Evolutionary conservation across 2,888 invertebrate species (phyloP), one percentile per base, ranked within the genome.

Genomic region (Oithona nana): DNA sequence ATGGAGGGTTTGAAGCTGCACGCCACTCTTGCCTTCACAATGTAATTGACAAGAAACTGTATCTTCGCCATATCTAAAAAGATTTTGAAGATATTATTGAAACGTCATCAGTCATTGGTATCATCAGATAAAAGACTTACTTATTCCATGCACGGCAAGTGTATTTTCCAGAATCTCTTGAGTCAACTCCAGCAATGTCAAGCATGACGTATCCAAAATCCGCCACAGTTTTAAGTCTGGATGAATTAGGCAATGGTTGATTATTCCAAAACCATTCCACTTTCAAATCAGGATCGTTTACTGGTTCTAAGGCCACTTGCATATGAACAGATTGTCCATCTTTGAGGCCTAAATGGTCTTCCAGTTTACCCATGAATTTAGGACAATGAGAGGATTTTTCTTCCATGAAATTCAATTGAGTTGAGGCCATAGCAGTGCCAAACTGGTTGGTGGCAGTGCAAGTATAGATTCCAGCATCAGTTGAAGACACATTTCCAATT

Each of bases 201-300:
- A 94, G 80, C 8, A 90, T 84, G 13, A 93, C 92, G 71, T 88
- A 94, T 57, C 94, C 94, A 71, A 94, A 94, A 73, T 94, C 94
- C 55, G 88, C 88, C 0, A 94, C 88, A 65, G 86, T 86, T 75
- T 93, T 92, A 69, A 92, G 89, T 66, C 94, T 81, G 26, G 86
- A 86, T 2, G 88, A 87, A 71, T 90, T 88, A 64, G 87, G 80
- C 67, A 98, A 75, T 0, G 89, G 87, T 70, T 87, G 80, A 3
- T 89, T 92, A 72, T 98, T 90, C 70, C 89, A 89, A 76, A 87
- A 94, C 95, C 95, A 97, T 76, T 95, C 94, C 28, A 93, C 88
- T 71, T 86, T 85, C 75, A 95, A 82, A 52, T 87, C 83, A 1
- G 93, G 92, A 74, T 95, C 95, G 66, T 90, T 89, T 6, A 92